These are phyloP conservation scores for Psix sp. DNA, from an alignment of 1,140 invertebrate species.

Conservation along the genomic window DNA sequence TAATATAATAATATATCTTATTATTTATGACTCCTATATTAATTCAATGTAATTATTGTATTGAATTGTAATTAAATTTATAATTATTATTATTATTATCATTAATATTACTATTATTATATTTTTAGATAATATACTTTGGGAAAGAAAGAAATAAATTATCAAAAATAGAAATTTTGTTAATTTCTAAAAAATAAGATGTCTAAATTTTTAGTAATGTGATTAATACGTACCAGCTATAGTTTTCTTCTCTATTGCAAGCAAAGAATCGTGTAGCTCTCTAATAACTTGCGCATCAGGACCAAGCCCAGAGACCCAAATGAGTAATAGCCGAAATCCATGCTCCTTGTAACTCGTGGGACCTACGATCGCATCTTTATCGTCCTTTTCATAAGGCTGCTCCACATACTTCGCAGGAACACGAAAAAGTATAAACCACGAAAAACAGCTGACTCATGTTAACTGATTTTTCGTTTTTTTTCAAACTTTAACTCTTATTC, in stretches of 20 bases:
- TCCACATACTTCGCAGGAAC: slow-evolving; percentile 57
- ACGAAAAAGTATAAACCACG: slow-evolving; percentile 61
- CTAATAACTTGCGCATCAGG: slow-evolving; percentile 80
- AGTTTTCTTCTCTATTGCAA: slow-evolving; percentile 80
- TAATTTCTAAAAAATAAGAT: too few relatives aligned
- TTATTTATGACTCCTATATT: too few relatives aligned
- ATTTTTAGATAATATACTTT: too few relatives aligned
- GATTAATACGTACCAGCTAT: slow-evolving; percentile 76
- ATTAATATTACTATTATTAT: too few relatives aligned
- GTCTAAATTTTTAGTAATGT: too few relatives aligned
- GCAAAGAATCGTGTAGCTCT: slow-evolving; percentile 82
- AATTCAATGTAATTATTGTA: too few relatives aligned
- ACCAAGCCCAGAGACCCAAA: slow-evolving; percentile 83
- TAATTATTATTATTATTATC: too few relatives aligned
- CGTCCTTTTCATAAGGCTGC: slow-evolving; percentile 69
- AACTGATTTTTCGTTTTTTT: slow-evolving; percentile 39
- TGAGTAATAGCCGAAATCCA: slow-evolving; percentile 83
- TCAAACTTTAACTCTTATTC: neutral
- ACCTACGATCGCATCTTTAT: slow-evolving; percentile 77
- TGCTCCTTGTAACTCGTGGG: slow-evolving; percentile 86
- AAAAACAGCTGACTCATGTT: slow-evolving; percentile 45
- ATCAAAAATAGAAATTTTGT: too few relatives aligned
- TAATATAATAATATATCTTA: too few relatives aligned
- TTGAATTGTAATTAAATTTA: too few relatives aligned
- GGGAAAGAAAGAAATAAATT: too few relatives aligned